phyloP scores from a whole-genome alignment of 2,797 vertebrate genomes.

The Carduelis carduelis region DNA sequence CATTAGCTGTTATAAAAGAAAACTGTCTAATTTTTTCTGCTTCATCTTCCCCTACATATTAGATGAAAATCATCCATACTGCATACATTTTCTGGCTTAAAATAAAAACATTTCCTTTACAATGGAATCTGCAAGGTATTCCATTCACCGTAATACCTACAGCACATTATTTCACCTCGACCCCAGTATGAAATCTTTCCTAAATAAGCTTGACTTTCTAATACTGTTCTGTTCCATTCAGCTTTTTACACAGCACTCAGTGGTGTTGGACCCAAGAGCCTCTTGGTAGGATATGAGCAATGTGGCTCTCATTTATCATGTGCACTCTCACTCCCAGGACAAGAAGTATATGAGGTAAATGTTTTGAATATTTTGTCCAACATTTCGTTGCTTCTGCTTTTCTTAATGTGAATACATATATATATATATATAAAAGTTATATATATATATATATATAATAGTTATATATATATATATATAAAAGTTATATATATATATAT shows the following conservation, averaged over 20 bases:
- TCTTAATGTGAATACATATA: background rate
- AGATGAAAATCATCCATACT: background rate
- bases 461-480: background rate
- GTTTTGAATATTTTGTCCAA: background rate
- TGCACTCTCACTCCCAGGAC: background rate
- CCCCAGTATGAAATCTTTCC: background rate
- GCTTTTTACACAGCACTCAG: background rate
- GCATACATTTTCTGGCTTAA: background rate
- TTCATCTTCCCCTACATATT: background rate
- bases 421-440: background rate
- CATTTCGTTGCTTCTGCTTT: background rate
- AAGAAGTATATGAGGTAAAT: background rate
- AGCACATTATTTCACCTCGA: background rate
- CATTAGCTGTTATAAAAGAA: background rate
- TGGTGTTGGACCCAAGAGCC: background rate
- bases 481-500: background rate
- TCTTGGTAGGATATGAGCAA: background rate
- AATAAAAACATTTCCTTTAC: background rate
- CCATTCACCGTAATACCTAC: background rate
- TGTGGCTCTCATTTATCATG: background rate
- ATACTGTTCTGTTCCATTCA: background rate
- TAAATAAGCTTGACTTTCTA: background rate
- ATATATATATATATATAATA: too few species aligned
- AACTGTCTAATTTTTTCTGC: background rate
- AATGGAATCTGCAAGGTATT: background rate